These are phyloP conservation scores for Cyprinodon tularosa DNA, from an alignment of 2,113 vertebrate species.

Conservation along the genomic window DNA sequence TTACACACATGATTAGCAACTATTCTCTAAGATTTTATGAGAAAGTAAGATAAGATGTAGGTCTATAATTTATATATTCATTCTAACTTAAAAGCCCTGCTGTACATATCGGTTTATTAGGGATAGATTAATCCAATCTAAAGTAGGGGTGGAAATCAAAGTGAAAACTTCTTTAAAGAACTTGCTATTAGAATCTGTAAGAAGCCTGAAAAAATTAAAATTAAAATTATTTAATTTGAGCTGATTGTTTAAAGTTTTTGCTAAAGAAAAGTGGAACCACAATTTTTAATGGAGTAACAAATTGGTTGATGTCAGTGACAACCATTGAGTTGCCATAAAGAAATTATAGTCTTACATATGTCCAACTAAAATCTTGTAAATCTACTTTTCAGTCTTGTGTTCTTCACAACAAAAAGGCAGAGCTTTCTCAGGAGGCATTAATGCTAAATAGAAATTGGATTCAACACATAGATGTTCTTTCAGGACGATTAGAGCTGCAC, in stretches of 20 bases:
- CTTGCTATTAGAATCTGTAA: too few relatives aligned
- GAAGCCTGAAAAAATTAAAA: too few relatives aligned
- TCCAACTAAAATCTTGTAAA: not conserved
- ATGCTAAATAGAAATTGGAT: constrained; percentile 69
- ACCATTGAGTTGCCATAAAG: not conserved
- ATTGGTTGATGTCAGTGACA: not conserved
- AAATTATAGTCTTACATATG: not conserved
- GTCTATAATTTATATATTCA: too few relatives aligned
- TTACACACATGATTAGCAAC: too few relatives aligned
- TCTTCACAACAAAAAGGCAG: constrained; percentile 21
- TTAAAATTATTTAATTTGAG: not conserved
- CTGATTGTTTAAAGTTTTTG: not conserved
- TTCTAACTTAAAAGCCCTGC: too few relatives aligned
- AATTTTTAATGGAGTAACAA: not conserved
- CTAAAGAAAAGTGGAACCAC: not conserved
- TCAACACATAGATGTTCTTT: constrained; percentile 69
- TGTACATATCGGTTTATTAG: too few relatives aligned
- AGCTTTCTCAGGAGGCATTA: constrained; percentile 41
- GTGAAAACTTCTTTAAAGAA: too few relatives aligned
- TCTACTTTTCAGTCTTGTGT: not conserved
- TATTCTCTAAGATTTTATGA: too few relatives aligned
- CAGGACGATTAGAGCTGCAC: constrained; percentile 65
- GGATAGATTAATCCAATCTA: too few relatives aligned
- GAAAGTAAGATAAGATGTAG: too few relatives aligned
- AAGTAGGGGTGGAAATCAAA: too few relatives aligned